Base-by-base conservation (phyloP, 2,888 invertebrate species). In the Drosophila anomelani region DNA sequence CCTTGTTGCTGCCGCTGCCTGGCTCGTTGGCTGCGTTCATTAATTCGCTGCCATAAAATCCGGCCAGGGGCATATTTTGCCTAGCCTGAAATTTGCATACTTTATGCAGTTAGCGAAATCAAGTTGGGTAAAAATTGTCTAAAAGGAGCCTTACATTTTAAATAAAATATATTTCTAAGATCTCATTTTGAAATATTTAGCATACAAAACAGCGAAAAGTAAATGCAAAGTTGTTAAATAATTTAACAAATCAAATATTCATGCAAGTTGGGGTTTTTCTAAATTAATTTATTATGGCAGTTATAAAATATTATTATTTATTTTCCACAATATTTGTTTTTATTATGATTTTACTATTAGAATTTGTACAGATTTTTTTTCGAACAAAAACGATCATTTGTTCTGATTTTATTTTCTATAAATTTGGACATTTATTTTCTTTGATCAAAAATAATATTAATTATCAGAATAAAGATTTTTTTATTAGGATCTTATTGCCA, bases 11-110 rank as follows among this genome's bases (percentile, higher is more conserved):
- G 68, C 58, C 10, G 54, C 56, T 44, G 57, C 44, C 59, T 54
- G 63, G 68, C 80, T 80, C 79, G 88, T 81, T 88, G 79, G 81
- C 79, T 74, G 74, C 89, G 88, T 86, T 89, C 85, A 89, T 89
- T 86, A 89, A 89, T 86, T 85, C 85, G 89, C 85, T 86, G 88
- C 84, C 89, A 86, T 86, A 89, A 86, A 89, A 75, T 71, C 81
- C 72, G 58, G 70, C 53, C 53, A 76, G 71, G 68, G 71, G 84
- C 79, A 79, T 80, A 86, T 83, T 89, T 89, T 80, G 84, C 88
- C 69, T 75, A 83, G 82, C 85, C 75, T 67, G 85, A 80, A 85
- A 85, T 87, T 85, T 87, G 84, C 85, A 88, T 89, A 89, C 88
- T 76, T 80, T 72, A 60, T 38, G 72, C 64, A 66, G 67, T 66